These are phyloP conservation scores for Torymus texanus DNA, from an alignment of 2,888 invertebrate genomes.

Conservation along the genomic window DNA sequence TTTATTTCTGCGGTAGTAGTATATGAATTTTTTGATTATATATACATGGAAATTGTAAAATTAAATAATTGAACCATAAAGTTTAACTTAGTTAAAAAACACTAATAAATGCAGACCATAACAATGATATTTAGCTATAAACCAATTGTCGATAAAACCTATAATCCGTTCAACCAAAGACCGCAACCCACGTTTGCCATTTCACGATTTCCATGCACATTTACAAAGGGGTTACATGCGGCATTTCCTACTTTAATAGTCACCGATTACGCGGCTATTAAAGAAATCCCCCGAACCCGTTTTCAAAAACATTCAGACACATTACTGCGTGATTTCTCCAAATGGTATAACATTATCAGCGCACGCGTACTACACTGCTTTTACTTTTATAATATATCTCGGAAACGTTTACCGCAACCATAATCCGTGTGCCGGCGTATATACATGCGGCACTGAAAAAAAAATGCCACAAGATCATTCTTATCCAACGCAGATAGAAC, in stretches of 20 bases:
- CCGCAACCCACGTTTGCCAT: constrained; percentile 19
- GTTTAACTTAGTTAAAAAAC: too few species aligned
- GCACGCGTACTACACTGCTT: neutral
- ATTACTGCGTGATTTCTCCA: constrained; percentile 39
- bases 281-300: neutral
- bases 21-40: too few species aligned
- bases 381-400: constrained; percentile 30
- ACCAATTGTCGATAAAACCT: neutral
- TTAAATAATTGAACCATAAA: too few species aligned
- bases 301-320: constrained; percentile 21
- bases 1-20: too few species aligned
- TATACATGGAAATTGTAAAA: too few species aligned
- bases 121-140: too few species aligned
- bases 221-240: neutral
- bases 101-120: too few species aligned
- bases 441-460: neutral
- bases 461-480: constrained; percentile 7
- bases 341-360: constrained; percentile 35
- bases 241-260: constrained; percentile 24
- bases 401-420: constrained; percentile 10
- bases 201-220: constrained; percentile 9
- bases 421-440: neutral
- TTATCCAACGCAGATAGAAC: neutral
- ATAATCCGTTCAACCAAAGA: neutral
- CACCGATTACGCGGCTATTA: neutral